A percentile compares a stretch with the other conserved stretches of the same genome.
Evolutionary conservation across 2,113 vertebrate species (phyloP).

Genomic region (Aptenodytes forsteri): DNA sequence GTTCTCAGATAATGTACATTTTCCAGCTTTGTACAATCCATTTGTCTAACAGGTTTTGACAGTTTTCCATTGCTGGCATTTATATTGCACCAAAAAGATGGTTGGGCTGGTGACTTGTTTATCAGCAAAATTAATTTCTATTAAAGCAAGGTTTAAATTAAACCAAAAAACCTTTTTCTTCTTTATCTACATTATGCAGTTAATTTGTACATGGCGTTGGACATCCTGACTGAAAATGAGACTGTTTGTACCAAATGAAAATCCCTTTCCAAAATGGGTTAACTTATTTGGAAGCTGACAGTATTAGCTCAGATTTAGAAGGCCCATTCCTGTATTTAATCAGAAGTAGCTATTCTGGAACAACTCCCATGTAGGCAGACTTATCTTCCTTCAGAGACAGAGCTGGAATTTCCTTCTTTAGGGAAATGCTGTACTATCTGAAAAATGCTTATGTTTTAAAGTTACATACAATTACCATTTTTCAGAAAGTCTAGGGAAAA

Average conservation of each 20-base stretch:
- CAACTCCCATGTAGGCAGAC: neutral
- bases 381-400: neutral
- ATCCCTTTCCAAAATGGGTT: neutral
- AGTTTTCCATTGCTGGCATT: neutral
- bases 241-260: neutral
- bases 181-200: neutral
- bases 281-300: neutral
- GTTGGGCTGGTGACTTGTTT: neutral
- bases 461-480: neutral
- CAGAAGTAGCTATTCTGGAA: neutral
- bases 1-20: neutral
- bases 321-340: neutral
- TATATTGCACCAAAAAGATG: neutral
- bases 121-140: neutral
- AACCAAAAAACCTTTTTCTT: rapidly evolving
- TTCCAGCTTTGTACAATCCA: neutral
- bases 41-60: neutral
- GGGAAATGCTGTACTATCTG: neutral
- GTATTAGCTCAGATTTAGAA: neutral
- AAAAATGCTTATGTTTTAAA: neutral
- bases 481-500: neutral
- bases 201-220: neutral
- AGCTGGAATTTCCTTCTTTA: neutral
- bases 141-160: neutral
- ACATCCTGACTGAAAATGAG: neutral